These are phyloP conservation scores for Eciton burchellii DNA, from an alignment of 1,140 invertebrate species.

Conservation along the genomic window DNA sequence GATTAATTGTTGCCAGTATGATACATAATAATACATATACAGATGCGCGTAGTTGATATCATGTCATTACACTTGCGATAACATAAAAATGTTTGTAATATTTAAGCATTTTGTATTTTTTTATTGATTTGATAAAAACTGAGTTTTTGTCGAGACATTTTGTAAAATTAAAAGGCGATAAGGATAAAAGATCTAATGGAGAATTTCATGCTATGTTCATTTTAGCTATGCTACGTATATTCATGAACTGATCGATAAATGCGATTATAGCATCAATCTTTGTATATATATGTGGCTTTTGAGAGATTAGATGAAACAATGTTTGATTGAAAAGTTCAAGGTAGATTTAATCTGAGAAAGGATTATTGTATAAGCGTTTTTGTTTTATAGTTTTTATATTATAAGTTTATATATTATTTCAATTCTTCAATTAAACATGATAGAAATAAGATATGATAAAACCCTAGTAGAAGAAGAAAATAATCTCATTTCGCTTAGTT, in stretches of 20 bases:
- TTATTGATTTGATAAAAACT: no score
- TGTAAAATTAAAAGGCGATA: no score
- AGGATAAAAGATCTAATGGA: background rate
- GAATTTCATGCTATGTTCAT: constrained; percentile 5
- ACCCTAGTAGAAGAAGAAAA: background rate
- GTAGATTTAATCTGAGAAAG: background rate
- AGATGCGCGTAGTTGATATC: no score
- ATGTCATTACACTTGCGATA: no score
- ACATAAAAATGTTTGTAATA: no score
- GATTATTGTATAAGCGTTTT: background rate
- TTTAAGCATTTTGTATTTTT: no score
- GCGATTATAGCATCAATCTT: background rate
- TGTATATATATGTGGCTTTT: background rate
- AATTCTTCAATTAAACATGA: background rate
- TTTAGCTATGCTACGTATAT: background rate
- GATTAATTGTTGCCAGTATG: no score
- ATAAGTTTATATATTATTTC: no score
- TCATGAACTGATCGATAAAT: constrained; percentile 32
- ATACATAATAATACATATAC: no score
- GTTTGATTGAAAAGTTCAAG: constrained; percentile 28
- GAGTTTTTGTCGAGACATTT: no score
- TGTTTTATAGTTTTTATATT: background rate
- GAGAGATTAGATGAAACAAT: constrained; percentile 25
- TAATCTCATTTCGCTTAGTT: background rate
- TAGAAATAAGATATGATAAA: background rate